A percentile compares a stretch with the other conserved stretches of the same genome.
These are phyloP conservation scores for Phrixothrix hirtus DNA, from an alignment of 2,888 invertebrate genomes.

Conservation along the genomic window DNA sequence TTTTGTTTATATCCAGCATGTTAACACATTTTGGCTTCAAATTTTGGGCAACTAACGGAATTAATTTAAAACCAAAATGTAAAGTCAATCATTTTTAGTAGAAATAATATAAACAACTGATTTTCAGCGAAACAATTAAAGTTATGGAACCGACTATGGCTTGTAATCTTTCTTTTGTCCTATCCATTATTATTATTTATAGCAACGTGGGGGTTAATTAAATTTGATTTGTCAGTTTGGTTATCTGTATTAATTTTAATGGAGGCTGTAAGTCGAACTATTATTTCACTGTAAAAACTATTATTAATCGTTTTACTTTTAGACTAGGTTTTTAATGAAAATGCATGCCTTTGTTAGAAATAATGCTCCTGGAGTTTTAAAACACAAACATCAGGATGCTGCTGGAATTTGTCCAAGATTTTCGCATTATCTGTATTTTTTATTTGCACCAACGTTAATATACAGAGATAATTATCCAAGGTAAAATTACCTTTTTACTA, in stretches of 20 bases:
- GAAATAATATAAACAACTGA: not conserved
- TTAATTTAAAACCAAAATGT: constrained; percentile 4
- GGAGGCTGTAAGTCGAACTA: not conserved
- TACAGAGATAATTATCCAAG: constrained; percentile 1
- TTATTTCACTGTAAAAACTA: not conserved
- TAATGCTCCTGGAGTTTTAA: not conserved
- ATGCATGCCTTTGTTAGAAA: not conserved
- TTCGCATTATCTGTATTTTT: constrained; percentile 1
- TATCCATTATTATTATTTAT: not conserved
- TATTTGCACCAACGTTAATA: constrained; percentile 1
- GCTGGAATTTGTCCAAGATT: not conserved
- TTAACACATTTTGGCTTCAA: not conserved
- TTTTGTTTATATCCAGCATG: not conserved
- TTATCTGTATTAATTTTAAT: not conserved
- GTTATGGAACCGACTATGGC: not conserved
- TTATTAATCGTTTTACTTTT: not conserved
- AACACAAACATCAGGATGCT: not conserved
- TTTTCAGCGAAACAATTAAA: not conserved
- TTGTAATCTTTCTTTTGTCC: not conserved
- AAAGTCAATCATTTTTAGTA: not conserved
- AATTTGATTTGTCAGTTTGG: not conserved
- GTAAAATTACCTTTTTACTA: not conserved
- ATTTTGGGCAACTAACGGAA: constrained; percentile 2
- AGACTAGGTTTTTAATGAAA: constrained; percentile 1
- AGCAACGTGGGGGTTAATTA: not conserved